Percentiles rank a stretch among this genome's conserved stretches.
Evolutionary conservation across 1,140 invertebrate species (phyloP).

Genomic region (Gonioctena quinquepunctata): DNA sequence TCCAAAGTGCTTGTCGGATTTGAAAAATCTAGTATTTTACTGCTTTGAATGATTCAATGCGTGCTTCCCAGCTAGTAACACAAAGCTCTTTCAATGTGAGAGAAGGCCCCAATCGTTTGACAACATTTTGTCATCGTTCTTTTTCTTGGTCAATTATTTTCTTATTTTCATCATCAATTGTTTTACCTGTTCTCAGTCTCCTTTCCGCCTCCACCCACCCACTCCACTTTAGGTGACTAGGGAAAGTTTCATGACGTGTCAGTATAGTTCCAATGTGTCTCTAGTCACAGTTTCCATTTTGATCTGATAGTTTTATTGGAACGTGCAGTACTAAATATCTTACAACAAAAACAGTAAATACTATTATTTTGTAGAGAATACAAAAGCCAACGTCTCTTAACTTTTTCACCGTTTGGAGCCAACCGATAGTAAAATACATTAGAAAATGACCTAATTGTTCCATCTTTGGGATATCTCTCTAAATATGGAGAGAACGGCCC

Average conservation of each 20-base stretch:
- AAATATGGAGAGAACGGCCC: no score
- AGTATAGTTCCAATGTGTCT: background rate
- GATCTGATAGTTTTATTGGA: background rate
- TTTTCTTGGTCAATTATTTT: slow-evolving; percentile 28
- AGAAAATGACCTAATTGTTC: no score
- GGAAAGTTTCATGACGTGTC: background rate
- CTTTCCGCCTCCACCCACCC: background rate
- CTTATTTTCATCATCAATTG: background rate
- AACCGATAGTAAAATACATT: no score
- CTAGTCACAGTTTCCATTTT: background rate
- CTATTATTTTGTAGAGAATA: no score
- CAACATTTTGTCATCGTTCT: slow-evolving; percentile 33
- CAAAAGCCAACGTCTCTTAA: no score
- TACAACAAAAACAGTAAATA: no score
- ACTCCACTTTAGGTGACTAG: background rate
- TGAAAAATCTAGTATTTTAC: slow-evolving; percentile 24
- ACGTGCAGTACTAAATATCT: no score
- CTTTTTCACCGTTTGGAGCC: no score
- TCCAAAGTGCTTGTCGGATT: slow-evolving; percentile 28
- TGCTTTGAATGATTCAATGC: slow-evolving; percentile 38
- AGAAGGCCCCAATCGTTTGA: slow-evolving; percentile 26
- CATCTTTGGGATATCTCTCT: no score
- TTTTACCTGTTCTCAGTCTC: background rate
- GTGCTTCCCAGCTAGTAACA: slow-evolving; percentile 45
- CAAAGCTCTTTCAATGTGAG: slow-evolving; percentile 43